Evolutionary conservation across 2,888 invertebrate species (phyloP).

Genomic region (Sylvicola fuscatus): DNA sequence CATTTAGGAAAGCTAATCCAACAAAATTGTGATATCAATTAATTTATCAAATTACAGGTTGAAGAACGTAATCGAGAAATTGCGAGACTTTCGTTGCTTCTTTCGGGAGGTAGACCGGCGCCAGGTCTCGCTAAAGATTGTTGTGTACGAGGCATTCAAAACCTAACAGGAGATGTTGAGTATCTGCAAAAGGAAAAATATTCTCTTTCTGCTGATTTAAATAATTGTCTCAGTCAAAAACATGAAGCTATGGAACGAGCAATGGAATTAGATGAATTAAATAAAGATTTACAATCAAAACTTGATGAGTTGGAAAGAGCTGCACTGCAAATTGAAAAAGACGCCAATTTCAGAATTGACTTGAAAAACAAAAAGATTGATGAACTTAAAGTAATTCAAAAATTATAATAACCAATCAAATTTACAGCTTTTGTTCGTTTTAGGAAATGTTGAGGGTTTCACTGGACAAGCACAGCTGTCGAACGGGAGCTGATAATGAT

Average conservation of each 20-base stretch:
- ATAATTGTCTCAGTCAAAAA: conserved; percentile 38
- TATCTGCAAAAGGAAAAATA: conserved; percentile 37
- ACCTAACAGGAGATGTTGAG: conserved; percentile 34
- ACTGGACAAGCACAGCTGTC: conserved; percentile 11
- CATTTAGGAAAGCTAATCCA: conserved; percentile 1
- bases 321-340: conserved; percentile 53
- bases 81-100: conserved; percentile 38
- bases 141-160: conserved; percentile 33
- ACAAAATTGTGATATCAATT: no score
- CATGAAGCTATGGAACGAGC: conserved; percentile 68
- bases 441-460: no score
- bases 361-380: conserved; percentile 11
- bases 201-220: conserved; percentile 10
- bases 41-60: conserved; percentile 9
- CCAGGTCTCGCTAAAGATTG: conserved; percentile 42
- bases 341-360: conserved; percentile 45
- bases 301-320: conserved; percentile 50
- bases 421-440: no score
- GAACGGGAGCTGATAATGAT: conserved; percentile 26
- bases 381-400: conserved; percentile 18
- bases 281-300: conserved; percentile 46
- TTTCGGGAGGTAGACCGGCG: conserved; percentile 50
- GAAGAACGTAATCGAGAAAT: conserved; percentile 43
- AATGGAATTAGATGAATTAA: conserved; percentile 48
- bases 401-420: no score